Conservation (phyloP, 2,888 invertebrate species). For the Agonopterix subpropinquella region DNA sequence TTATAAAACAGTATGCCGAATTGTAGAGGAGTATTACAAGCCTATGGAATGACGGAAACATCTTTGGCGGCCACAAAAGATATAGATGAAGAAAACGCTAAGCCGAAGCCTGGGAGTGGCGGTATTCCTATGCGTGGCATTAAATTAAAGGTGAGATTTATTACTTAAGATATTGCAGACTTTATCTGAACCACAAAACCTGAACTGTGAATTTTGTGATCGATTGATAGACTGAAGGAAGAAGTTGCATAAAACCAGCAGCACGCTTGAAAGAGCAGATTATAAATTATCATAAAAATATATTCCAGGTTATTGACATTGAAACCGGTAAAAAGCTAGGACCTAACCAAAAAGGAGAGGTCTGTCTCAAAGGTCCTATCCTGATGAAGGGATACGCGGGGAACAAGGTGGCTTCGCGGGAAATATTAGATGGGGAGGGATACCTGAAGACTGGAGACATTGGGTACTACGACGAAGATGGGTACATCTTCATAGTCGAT, state of each 20-base stretch:
- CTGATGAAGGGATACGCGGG: slow-evolving; percentile 48
- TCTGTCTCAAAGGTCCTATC: slow-evolving; percentile 42
- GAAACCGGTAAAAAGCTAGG: slow-evolving; percentile 35
- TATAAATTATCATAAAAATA: background rate
- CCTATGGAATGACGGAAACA: slow-evolving; percentile 59
- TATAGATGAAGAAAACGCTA: slow-evolving; percentile 17
- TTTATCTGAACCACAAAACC: background rate
- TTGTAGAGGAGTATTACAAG: slow-evolving; percentile 49
- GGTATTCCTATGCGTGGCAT: slow-evolving; percentile 43
- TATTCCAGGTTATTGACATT: slow-evolving; percentile 51
- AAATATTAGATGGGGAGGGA: slow-evolving; percentile 44
- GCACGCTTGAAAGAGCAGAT: no score
- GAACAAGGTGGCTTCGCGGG: slow-evolving; percentile 31
- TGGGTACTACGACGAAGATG: slow-evolving; percentile 53
- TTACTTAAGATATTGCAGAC: background rate
- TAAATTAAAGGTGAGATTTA: slow-evolving; percentile 33
- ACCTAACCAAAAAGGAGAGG: slow-evolving; percentile 38
- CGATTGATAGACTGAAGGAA: no score
- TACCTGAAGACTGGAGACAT: slow-evolving; percentile 54
- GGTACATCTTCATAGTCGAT: slow-evolving; percentile 51
- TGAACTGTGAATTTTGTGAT: no score
- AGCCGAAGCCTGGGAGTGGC: slow-evolving; percentile 40
- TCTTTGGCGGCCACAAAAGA: slow-evolving; percentile 43
- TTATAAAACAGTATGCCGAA: slow-evolving; percentile 37
- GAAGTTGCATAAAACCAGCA: no score